These are phyloP conservation scores for Oryzias curvinotus DNA, from an alignment of 2,113 vertebrate species.

Conservation along the genomic window DNA sequence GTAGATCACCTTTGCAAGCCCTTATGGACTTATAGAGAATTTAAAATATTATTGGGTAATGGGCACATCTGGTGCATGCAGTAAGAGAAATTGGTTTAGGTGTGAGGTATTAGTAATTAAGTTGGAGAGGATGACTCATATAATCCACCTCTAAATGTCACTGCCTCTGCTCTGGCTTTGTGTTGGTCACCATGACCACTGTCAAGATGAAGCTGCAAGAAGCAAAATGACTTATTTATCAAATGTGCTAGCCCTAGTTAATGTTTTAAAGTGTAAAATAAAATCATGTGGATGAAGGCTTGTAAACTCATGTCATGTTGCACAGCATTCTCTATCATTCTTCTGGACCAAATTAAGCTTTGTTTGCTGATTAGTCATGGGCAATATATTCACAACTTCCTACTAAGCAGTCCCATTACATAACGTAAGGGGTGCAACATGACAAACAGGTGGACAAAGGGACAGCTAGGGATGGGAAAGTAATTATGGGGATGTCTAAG, in stretches of 20 bases:
- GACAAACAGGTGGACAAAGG: slow-evolving; percentile 22
- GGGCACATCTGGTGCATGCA: slow-evolving; percentile 1
- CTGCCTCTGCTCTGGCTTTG: slow-evolving; percentile 22
- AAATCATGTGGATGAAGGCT: slow-evolving; percentile 25
- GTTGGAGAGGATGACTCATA: slow-evolving; percentile 49
- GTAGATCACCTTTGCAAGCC: too few relatives aligned
- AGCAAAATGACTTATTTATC: slow-evolving; percentile 35
- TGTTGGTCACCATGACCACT: slow-evolving; percentile 28
- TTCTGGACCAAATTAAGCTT: slow-evolving; percentile 24
- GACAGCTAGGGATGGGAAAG: slow-evolving; percentile 17
- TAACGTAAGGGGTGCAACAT: slow-evolving; percentile 6
- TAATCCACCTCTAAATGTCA: slow-evolving; percentile 44
- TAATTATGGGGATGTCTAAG: too few relatives aligned
- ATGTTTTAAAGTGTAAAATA: slow-evolving; percentile 30
- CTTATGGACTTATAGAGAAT: too few relatives aligned
- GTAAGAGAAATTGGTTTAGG: slow-evolving; percentile 9
- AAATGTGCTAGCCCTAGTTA: slow-evolving; percentile 31
- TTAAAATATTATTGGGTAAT: background rate
- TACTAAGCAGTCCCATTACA: background rate
- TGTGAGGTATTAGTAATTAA: slow-evolving; percentile 41
- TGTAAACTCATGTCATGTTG: slow-evolving; percentile 15
- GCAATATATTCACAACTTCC: slow-evolving; percentile 19
- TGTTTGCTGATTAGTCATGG: slow-evolving; percentile 27
- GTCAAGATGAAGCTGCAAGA: slow-evolving; percentile 16
- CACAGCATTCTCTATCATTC: slow-evolving; percentile 8